Evolutionary conservation across 2,113 vertebrate genomes (phyloP).

Genomic region (Corythaeola cristata): DNA sequence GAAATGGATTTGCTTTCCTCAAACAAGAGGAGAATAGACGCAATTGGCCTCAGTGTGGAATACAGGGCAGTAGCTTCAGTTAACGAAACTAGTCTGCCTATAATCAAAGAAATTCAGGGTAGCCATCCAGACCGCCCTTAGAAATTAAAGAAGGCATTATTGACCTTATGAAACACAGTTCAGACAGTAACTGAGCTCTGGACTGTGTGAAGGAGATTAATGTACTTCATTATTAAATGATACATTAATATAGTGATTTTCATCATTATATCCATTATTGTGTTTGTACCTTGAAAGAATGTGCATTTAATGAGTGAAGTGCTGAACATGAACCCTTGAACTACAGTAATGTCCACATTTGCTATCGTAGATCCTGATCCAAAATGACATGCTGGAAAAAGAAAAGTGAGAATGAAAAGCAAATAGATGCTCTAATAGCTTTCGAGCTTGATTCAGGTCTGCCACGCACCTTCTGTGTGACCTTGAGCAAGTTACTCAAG

Average conservation of each 20-base stretch:
- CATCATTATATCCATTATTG: not conserved
- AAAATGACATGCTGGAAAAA: slow-evolving; percentile 29
- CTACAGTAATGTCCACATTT: not conserved
- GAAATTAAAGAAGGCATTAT: not conserved
- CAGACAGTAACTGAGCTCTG: not conserved
- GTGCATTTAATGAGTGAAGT: slow-evolving; percentile 23
- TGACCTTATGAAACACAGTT: not conserved
- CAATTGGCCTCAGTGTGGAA: not conserved
- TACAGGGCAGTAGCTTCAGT: not conserved
- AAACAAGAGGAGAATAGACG: not conserved
- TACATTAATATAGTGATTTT: not conserved
- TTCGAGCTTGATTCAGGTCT: slow-evolving; percentile 22
- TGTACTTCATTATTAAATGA: not conserved
- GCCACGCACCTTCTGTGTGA: not conserved
- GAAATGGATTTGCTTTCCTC: not conserved
- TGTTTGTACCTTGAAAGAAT: slow-evolving; percentile 24
- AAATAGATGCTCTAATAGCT: slow-evolving; percentile 28
- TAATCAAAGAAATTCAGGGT: slow-evolving; percentile 28
- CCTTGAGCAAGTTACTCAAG: slow-evolving; percentile 12
- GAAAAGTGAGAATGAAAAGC: slow-evolving; percentile 25
- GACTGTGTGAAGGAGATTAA: not conserved
- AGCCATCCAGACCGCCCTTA: not conserved
- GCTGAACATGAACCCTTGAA: not conserved
- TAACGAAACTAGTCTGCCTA: not conserved
- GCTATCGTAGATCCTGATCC: not conserved